A percentile compares a stretch with the other conserved stretches of the same genome.
Evolutionary conservation across 2,888 invertebrate species (phyloP).

Genomic region (Sturmia bella): DNA sequence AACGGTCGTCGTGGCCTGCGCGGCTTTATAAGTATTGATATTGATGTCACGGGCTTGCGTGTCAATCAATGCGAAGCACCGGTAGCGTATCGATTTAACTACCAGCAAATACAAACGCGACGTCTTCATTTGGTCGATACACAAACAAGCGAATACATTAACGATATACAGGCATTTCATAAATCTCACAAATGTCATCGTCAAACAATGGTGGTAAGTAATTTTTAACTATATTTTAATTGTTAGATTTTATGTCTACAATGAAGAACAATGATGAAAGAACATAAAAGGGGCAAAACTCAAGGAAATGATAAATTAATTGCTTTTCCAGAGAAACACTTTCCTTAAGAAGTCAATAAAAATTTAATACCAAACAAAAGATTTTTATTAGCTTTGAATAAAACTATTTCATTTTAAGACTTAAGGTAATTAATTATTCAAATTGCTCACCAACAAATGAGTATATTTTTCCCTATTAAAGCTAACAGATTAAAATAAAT

Average conservation of each 20-base stretch:
- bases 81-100: slow-evolving; percentile 76
- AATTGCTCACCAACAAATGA: too few species aligned
- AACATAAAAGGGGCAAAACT: too few species aligned
- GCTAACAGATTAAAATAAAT: too few species aligned
- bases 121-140: slow-evolving; percentile 73
- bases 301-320: too few species aligned
- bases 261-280: not conserved
- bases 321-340: too few species aligned
- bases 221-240: not conserved
- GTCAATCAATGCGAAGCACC: slow-evolving; percentile 92
- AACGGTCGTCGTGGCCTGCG: slow-evolving; percentile 84
- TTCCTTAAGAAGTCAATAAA: too few species aligned
- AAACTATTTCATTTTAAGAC: too few species aligned
- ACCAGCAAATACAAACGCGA: slow-evolving; percentile 73
- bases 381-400: too few species aligned
- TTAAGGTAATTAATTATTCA: too few species aligned
- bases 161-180: slow-evolving; percentile 89
- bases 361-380: too few species aligned
- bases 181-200: slow-evolving; percentile 95
- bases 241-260: not conserved
- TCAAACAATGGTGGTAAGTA: slow-evolving; percentile 89
- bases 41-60: slow-evolving; percentile 90
- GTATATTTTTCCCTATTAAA: too few species aligned
- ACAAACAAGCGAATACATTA: slow-evolving; percentile 75
- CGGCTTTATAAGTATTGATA: slow-evolving; percentile 87